Percentiles rank a stretch among this genome's conserved stretches.
Conservation (phyloP, 1,140 invertebrate genomes). For the Hydropsyche tenuis region DNA sequence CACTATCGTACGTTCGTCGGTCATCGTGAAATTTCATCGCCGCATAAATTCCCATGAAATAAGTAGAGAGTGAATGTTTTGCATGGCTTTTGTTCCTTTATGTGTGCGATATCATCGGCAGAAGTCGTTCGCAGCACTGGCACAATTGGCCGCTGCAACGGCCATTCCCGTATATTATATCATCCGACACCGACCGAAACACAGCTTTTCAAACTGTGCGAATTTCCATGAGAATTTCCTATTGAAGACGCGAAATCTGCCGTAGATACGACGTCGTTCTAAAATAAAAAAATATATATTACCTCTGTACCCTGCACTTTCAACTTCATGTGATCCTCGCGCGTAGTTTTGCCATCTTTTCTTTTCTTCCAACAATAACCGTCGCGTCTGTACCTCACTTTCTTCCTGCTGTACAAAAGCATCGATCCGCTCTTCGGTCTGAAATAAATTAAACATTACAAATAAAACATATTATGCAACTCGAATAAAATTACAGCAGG, state of each 20-base stretch:
- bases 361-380: constrained; percentile 99
- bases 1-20: too few species aligned
- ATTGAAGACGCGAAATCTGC: neutral
- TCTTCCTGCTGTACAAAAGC: constrained; percentile 95
- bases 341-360: constrained; percentile 96
- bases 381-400: constrained; percentile 93
- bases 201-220: neutral
- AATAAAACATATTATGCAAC: neutral
- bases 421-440: constrained; percentile 97
- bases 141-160: neutral
- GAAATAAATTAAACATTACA: constrained; percentile 50
- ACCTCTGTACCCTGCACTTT: constrained; percentile 97
- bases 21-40: too few species aligned
- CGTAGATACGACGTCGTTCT: neutral
- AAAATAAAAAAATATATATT: constrained; percentile 51
- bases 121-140: neutral
- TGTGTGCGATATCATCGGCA: constrained; percentile 3
- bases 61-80: too few species aligned
- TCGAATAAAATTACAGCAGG: constrained; percentile 18
- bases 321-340: constrained; percentile 99
- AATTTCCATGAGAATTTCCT: too few species aligned
- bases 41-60: too few species aligned
- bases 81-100: constrained; percentile 2
- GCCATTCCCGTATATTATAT: neutral
- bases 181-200: neutral